Conservation (phyloP, 2,113 vertebrate species). For the Osmerus mordax region DNA sequence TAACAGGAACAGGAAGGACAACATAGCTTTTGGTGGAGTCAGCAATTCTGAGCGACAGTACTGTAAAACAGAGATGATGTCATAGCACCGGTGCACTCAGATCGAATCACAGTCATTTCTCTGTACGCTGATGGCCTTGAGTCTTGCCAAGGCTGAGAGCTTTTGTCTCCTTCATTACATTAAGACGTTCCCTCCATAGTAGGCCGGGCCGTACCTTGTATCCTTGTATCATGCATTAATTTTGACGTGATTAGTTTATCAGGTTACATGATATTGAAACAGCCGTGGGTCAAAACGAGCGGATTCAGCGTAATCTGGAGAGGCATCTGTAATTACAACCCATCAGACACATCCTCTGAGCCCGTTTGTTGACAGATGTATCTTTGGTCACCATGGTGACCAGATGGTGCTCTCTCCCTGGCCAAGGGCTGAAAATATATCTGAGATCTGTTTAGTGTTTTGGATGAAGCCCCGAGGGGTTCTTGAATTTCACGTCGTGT, state of each 20-base stretch:
- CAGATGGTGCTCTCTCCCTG: slow-evolving; percentile 22
- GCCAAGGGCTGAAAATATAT: slow-evolving; percentile 24
- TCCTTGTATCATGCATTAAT: not conserved
- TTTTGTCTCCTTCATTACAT: too few relatives aligned
- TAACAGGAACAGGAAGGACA: slow-evolving; percentile 14
- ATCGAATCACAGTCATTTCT: slow-evolving; percentile 5
- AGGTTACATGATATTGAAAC: not conserved
- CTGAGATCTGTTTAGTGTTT: slow-evolving; percentile 24
- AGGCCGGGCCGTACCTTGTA: too few relatives aligned
- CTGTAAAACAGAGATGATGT: slow-evolving; percentile 11
- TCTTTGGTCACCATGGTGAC: slow-evolving; percentile 33
- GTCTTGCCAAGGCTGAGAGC: too few relatives aligned
- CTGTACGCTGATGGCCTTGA: not conserved
- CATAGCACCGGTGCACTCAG: not conserved
- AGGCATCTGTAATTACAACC: not conserved
- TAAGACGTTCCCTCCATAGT: too few relatives aligned
- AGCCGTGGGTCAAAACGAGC: not conserved
- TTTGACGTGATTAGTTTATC: not conserved
- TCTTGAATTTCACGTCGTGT: slow-evolving; percentile 7
- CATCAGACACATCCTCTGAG: not conserved
- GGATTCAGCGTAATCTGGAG: not conserved
- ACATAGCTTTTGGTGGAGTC: not conserved
- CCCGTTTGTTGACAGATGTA: slow-evolving; percentile 35
- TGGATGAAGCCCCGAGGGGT: not conserved
- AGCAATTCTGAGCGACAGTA: not conserved